A percentile compares a stretch with the other conserved stretches of the same genome.
These are phyloP conservation scores for Stomatorhinus ivindoensis DNA, from an alignment of 2,113 vertebrate species.

Conservation along the genomic window DNA sequence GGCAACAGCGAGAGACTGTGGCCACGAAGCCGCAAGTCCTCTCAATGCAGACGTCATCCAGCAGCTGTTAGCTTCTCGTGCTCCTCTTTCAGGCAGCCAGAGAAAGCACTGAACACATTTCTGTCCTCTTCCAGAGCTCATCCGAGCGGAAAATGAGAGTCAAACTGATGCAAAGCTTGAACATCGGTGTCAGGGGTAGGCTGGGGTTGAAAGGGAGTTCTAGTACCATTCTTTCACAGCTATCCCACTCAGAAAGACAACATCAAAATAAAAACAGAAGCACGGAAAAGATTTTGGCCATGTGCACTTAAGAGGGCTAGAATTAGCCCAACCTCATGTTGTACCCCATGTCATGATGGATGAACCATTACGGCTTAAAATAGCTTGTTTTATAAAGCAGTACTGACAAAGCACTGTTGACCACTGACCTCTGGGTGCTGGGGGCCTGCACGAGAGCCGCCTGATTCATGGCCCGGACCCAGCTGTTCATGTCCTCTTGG, in stretches of 20 bases:
- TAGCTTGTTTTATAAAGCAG: background rate
- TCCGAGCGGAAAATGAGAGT: conserved; percentile 15
- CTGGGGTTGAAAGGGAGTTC: background rate
- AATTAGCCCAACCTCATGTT: background rate
- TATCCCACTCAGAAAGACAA: background rate
- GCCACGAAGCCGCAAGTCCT: background rate
- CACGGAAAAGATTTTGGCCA: background rate
- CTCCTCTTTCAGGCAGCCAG: background rate
- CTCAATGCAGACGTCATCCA: background rate
- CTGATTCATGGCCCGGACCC: conserved; percentile 95
- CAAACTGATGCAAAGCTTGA: background rate
- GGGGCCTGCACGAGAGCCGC: conserved; percentile 87
- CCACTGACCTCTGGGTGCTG: conserved; percentile 76
- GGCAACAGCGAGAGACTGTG: background rate
- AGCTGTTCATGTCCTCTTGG: conserved; percentile 91
- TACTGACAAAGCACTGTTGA: background rate
- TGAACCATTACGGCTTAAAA: background rate
- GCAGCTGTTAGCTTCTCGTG: background rate
- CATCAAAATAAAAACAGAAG: background rate
- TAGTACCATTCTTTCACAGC: background rate
- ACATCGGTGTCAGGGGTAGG: background rate
- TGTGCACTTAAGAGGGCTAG: background rate
- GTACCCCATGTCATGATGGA: background rate
- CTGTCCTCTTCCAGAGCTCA: background rate
- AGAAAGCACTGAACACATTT: background rate